A percentile compares a stretch with the other conserved stretches of the same genome.
phyloP scores from a whole-genome alignment of 2,888 invertebrate genomes.

The Leucania comma region DNA sequence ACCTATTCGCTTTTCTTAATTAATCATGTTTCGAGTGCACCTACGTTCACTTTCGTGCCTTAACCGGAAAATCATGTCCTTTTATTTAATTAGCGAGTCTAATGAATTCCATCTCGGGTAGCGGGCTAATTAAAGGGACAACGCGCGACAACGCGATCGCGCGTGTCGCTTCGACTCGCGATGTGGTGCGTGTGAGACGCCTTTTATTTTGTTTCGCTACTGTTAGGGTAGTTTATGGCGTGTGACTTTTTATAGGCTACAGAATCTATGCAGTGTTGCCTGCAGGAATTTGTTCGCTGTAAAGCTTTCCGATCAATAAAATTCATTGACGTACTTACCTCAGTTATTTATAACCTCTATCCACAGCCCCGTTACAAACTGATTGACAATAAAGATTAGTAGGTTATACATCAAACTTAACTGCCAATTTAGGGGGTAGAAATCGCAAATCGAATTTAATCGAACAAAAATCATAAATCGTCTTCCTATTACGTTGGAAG shows the following conservation, averaged over 20 bases:
- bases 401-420: constrained; percentile 50
- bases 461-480: constrained; percentile 55
- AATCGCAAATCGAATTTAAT: constrained; percentile 57
- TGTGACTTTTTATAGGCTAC: constrained; percentile 37
- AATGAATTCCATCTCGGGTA: constrained; percentile 85
- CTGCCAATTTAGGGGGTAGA: constrained; percentile 55
- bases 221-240: constrained; percentile 38
- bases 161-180: constrained; percentile 59
- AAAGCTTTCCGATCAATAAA: constrained; percentile 25
- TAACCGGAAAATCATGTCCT: constrained; percentile 83
- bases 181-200: constrained; percentile 60
- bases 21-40: constrained; percentile 77
- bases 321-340: constrained; percentile 1
- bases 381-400: constrained; percentile 54
- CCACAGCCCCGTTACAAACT: constrained; percentile 20
- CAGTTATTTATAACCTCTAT: constrained; percentile 22
- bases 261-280: constrained; percentile 3
- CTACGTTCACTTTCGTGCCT: constrained; percentile 80
- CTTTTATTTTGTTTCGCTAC: constrained; percentile 62
- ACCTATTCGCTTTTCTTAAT: constrained; percentile 74
- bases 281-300: not conserved
- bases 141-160: constrained; percentile 65
- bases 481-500: constrained; percentile 49
- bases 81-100: constrained; percentile 84
- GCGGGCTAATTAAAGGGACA: constrained; percentile 79